These are phyloP conservation scores for Sylvia borin DNA, from an alignment of 2,797 vertebrate genomes.

Conservation along the genomic window DNA sequence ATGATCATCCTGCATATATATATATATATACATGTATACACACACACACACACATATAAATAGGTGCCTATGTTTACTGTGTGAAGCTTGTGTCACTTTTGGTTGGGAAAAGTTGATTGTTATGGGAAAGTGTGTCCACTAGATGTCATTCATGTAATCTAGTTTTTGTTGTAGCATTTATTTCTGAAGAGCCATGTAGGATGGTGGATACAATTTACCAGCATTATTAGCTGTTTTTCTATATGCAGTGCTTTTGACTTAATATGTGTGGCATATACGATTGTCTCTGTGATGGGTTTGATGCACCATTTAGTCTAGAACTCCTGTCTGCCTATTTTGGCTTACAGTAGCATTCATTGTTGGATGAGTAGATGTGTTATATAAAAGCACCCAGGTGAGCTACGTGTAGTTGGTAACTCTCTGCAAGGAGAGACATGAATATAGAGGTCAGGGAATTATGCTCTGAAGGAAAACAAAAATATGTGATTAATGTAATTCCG, in stretches of 20 bases:
- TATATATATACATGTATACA: neutral
- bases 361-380: constrained; percentile 6
- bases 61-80: neutral
- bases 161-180: constrained; percentile 1
- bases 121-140: constrained; percentile 68
- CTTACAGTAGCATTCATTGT: neutral
- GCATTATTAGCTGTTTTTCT: constrained; percentile 4
- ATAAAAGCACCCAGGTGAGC: neutral
- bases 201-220: neutral
- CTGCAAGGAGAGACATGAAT: neutral
- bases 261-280: neutral
- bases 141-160: constrained; percentile 83
- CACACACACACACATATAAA: neutral
- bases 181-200: neutral
- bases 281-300: neutral
- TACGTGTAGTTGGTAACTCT: neutral
- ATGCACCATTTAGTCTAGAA: neutral
- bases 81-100: neutral
- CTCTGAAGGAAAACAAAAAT: neutral
- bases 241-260: neutral
- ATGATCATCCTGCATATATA: neutral
- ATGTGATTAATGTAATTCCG: neutral
- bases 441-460: neutral
- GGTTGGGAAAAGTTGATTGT: neutral
- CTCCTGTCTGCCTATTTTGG: neutral